These are phyloP conservation scores for Drosophila niveifrons DNA, from an alignment of 2,888 invertebrate species.

Conservation along the genomic window DNA sequence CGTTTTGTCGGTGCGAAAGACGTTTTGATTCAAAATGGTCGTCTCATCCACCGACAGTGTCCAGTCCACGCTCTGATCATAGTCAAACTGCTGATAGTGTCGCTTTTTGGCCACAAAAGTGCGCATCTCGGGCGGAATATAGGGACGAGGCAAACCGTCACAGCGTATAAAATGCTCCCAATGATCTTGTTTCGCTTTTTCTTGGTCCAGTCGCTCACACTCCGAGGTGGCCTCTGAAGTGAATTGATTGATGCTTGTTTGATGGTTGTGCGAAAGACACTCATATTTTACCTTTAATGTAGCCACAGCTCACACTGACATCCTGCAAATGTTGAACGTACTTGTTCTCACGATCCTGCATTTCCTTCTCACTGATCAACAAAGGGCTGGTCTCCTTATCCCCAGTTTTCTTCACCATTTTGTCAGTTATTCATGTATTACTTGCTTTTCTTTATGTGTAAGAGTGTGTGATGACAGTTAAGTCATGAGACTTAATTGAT, in stretches of 20 bases:
- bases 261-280: neutral
- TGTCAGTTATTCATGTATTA: neutral
- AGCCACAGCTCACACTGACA: constrained; percentile 43
- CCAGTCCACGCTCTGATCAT: constrained; percentile 71
- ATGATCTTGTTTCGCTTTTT: constrained; percentile 38
- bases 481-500: constrained; percentile 2
- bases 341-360: constrained; percentile 55
- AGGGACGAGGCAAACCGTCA: constrained; percentile 75
- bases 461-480: constrained; percentile 35
- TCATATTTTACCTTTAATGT: constrained; percentile 64
- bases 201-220: constrained; percentile 25
- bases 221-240: constrained; percentile 49
- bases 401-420: constrained; percentile 21
- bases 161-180: constrained; percentile 78
- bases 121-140: constrained; percentile 72
- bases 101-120: constrained; percentile 66
- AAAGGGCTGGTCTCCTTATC: neutral
- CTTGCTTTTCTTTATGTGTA: constrained; percentile 10
- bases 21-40: constrained; percentile 74
- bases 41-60: constrained; percentile 73
- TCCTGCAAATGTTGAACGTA: constrained; percentile 64
- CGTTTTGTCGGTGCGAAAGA: constrained; percentile 68
- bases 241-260: neutral
- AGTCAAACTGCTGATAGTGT: constrained; percentile 53
- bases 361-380: constrained; percentile 64